These are phyloP conservation scores for Hippasteria phrygiana DNA, from an alignment of 53 echinoderm and acorn worm genomes.

Conservation along the genomic window DNA sequence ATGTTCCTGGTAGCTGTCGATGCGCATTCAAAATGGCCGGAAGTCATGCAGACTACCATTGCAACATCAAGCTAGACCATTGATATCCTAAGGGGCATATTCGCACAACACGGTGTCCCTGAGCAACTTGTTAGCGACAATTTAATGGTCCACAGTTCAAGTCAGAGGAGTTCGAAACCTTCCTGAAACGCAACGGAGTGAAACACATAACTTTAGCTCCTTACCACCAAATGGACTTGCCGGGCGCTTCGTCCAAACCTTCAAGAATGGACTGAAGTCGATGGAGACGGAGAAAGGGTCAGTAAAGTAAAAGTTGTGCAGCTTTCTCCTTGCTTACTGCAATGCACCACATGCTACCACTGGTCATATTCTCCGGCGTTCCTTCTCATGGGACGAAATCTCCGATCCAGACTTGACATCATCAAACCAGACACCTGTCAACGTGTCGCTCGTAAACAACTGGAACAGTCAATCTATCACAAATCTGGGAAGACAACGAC, in stretches of 20 bases:
- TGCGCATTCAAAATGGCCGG: conserved; percentile 76
- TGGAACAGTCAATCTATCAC: not conserved
- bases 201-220: conserved; percentile 52
- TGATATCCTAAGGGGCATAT: conserved; percentile 42
- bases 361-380: conserved; percentile 35
- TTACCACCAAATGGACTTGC: conserved; percentile 41
- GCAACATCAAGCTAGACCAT: conserved; percentile 41
- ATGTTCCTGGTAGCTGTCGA: conserved; percentile 70
- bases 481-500: conserved; percentile 1
- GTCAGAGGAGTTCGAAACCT: conserved; percentile 49
- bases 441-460: conserved; percentile 38
- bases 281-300: conserved; percentile 48
- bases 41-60: conserved; percentile 61
- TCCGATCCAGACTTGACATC: conserved; percentile 42
- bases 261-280: conserved; percentile 58
- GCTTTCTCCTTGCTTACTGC: conserved; percentile 39
- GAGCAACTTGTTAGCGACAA: conserved; percentile 49
- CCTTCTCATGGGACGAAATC: conserved; percentile 6
- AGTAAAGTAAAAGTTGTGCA: conserved; percentile 1
- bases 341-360: conserved; percentile 62
- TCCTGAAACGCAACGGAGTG: conserved; percentile 34
- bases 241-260: conserved; percentile 58
- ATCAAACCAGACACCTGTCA: conserved; percentile 9
- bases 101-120: conserved; percentile 69
- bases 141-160: conserved; percentile 40